Base-by-base conservation (phyloP, 2,888 invertebrate genomes). In the Pseudolycoriella hygida region DNA sequence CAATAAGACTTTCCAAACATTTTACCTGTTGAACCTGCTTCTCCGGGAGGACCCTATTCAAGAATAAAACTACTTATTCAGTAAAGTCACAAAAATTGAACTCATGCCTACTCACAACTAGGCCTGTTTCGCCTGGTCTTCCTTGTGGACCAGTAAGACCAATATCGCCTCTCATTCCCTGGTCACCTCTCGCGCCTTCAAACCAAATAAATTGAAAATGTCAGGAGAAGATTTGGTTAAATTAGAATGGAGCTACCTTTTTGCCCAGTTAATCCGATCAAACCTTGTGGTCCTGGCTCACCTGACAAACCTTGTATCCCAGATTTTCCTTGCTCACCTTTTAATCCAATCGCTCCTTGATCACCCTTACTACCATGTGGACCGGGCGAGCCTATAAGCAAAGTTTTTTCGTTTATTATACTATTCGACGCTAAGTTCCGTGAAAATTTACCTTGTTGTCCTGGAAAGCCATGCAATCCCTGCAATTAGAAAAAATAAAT, bases 81-180 rank as follows among this genome's bases (percentile, higher is more conserved):
- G 12, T 34, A 20, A 31, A 19, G 20, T 30, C 8, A 25, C 8
- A 25, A 25, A 25, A 25, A 25, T 19, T 43, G 25, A 45, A 17
- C n/a, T n/a, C n/a, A n/a, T n/a, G n/a, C 17, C 46, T 46, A 60
- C 64, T 66, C 67, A 83, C 85, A 47, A 74, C 67, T 48, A 72
- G 69, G 50, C 86, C 87, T 44, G 76, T 65, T 58, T 80, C 78
- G 56, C 87, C 87, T 2, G 80, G 80, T 51, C 82, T 64, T 47
- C 87, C 88, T 8, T 81, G 80, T 18, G 80, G 70, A n/a, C 86
- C 86, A 62, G 74, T 72, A 45, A 77, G 67, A 17, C 86, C 86
- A 30, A 68, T 57, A 53, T 85, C 84, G 45, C 86, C 86, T 59
- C 82, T 72, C n/a, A 70, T 61, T 6, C 87, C 87, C 38, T 76